These are phyloP conservation scores for Corythornis cristatus DNA, from an alignment of 2,113 vertebrate species.

Conservation along the genomic window DNA sequence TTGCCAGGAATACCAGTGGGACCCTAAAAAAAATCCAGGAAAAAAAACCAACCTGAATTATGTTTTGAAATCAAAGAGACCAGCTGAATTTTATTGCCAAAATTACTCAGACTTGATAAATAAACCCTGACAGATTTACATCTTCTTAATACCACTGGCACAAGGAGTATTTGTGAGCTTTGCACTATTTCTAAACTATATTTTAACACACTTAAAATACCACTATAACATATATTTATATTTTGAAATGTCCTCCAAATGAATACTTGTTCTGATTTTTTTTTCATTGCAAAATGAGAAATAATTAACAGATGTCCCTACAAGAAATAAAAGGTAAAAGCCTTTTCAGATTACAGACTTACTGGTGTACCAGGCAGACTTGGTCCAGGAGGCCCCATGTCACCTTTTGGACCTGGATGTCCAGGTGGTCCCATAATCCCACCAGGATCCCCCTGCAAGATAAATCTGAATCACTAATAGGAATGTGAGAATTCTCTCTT, in stretches of 20 bases:
- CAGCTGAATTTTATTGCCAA: not conserved
- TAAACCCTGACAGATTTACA: not conserved
- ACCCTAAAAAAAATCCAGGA: constrained; percentile 73
- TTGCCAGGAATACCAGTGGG: constrained; percentile 74
- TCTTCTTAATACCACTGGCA: not conserved
- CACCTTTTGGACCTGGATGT: constrained; percentile 90
- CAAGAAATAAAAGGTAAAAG: not conserved
- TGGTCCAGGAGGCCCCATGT: constrained; percentile 83
- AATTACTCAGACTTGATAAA: not conserved
- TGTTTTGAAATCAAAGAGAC: not conserved
- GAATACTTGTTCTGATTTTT: not conserved
- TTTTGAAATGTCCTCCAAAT: not conserved
- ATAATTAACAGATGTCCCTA: not conserved
- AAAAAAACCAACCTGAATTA: not conserved
- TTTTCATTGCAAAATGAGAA: not conserved
- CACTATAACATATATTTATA: not conserved
- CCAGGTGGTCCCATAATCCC: constrained; percentile 84
- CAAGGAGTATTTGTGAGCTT: not conserved
- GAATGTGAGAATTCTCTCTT: not conserved
- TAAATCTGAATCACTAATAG: not conserved
- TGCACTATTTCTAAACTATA: not conserved
- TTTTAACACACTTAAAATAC: not conserved
- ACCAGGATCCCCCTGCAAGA: constrained; percentile 85
- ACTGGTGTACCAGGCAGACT: constrained; percentile 79
- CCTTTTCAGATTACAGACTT: constrained; percentile 47